phyloP scores from a whole-genome alignment of 2,113 vertebrate genomes.

The Isurus oxyrinchus region DNA sequence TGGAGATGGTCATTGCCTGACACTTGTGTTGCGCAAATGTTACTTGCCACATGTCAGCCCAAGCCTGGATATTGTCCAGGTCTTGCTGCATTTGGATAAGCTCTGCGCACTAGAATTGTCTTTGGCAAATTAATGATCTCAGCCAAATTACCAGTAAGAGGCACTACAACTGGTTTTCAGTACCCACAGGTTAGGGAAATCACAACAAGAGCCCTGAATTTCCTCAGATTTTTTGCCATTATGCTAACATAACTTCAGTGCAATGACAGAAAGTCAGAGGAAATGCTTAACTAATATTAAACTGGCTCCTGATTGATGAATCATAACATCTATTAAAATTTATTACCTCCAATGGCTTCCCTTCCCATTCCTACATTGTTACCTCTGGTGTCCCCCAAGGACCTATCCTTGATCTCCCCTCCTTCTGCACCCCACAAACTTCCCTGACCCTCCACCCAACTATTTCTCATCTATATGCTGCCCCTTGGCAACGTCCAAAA shows the following conservation, averaged over 20 bases:
- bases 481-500: background rate
- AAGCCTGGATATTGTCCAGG: too few relatives aligned
- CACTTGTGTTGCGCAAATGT: too few relatives aligned
- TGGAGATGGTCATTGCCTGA: too few relatives aligned
- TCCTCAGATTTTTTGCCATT: background rate
- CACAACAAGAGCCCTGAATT: background rate
- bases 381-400: background rate
- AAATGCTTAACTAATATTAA: background rate
- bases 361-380: background rate
- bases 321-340: background rate
- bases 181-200: background rate
- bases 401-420: too few relatives aligned
- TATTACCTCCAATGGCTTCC: background rate
- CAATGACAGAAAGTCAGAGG: background rate
- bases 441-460: background rate
- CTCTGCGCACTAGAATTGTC: background rate
- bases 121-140: background rate
- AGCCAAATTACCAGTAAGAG: background rate
- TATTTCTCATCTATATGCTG: background rate
- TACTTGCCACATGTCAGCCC: too few relatives aligned
- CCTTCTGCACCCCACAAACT: too few relatives aligned
- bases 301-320: background rate
- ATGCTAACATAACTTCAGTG: background rate
- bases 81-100: too few relatives aligned
- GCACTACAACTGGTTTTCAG: background rate